Conservation (phyloP, 2,888 invertebrate species). For the Ditula angustiorana region DNA sequence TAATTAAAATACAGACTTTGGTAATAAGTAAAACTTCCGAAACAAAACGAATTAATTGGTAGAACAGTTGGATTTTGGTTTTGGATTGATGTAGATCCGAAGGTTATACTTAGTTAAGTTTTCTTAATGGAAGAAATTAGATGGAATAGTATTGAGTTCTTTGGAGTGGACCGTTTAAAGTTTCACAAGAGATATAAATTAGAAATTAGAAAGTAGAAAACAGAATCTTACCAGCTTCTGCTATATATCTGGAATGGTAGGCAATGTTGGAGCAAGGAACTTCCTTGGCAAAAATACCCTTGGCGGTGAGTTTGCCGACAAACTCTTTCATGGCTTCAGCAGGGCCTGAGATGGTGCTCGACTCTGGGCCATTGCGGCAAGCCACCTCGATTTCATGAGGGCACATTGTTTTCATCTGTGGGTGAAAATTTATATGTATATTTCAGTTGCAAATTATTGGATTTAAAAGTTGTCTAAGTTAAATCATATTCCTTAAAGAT, state of each 20-base stretch:
- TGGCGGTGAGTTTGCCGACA: conserved; percentile 87
- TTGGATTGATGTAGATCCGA: too few species aligned
- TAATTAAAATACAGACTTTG: not conserved
- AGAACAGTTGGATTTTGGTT: too few species aligned
- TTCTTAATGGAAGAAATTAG: too few species aligned
- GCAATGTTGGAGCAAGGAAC: conserved; percentile 95
- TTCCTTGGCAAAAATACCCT: conserved; percentile 92
- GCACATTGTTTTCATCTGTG: conserved; percentile 86
- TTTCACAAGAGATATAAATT: not conserved
- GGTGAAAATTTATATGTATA: not conserved
- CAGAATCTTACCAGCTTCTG: conserved; percentile 80
- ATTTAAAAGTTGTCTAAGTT: too few species aligned
- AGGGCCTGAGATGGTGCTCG: conserved; percentile 96
- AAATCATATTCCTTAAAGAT: too few species aligned
- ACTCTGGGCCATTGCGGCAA: conserved; percentile 94
- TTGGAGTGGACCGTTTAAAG: too few species aligned
- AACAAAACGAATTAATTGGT: not conserved
- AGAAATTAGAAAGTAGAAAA: not conserved
- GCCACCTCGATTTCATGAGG: conserved; percentile 93
- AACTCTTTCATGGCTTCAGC: conserved; percentile 88
- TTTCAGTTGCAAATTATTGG: too few species aligned
- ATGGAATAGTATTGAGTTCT: too few species aligned
- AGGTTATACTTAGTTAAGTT: too few species aligned
- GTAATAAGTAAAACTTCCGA: not conserved
- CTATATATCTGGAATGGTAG: conserved; percentile 94